Evolutionary conservation across 1,140 invertebrate species (phyloP).

Genomic region (Drosophila tristis): DNA sequence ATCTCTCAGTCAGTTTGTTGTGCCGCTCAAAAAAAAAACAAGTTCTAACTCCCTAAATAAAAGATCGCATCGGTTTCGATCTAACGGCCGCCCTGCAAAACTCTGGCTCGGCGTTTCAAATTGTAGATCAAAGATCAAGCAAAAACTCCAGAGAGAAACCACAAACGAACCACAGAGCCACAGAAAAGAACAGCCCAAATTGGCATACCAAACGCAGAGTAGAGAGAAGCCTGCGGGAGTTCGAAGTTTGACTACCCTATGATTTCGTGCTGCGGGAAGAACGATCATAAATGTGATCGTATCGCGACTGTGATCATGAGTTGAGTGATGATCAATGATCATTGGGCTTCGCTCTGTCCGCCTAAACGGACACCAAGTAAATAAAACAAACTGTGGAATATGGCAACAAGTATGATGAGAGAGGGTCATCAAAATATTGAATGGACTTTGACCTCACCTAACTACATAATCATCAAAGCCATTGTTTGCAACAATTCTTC

Average conservation of each 20-base stretch:
- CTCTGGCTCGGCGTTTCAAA: conserved; percentile 70
- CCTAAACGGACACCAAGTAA: too few species aligned
- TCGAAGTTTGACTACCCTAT: conserved; percentile 65
- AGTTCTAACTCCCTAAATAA: conserved; percentile 74
- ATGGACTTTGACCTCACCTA: too few species aligned
- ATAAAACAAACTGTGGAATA: too few species aligned
- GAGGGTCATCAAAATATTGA: too few species aligned
- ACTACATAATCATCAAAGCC: too few species aligned
- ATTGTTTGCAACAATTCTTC: too few species aligned
- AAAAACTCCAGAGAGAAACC: conserved; percentile 42
- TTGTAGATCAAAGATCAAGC: conserved; percentile 83
- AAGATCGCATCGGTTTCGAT: conserved; percentile 72
- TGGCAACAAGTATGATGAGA: too few species aligned
- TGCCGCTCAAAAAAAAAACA: conserved; percentile 55
- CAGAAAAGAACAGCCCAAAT: conserved; percentile 59
- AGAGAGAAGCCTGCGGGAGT: conserved; percentile 45
- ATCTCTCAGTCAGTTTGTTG: conserved; percentile 9
- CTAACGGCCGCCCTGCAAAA: conserved; percentile 74
- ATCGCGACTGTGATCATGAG: conserved; percentile 13
- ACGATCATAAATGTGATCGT: conserved; percentile 22
- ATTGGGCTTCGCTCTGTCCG: too few species aligned
- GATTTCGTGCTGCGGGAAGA: conserved; percentile 34
- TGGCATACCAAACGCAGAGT: conserved; percentile 66
- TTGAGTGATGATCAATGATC: conserved; percentile 18
- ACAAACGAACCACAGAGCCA: conserved; percentile 33